Conservation (phyloP, 2,888 invertebrate genomes). For the Apamea monoglypha region DNA sequence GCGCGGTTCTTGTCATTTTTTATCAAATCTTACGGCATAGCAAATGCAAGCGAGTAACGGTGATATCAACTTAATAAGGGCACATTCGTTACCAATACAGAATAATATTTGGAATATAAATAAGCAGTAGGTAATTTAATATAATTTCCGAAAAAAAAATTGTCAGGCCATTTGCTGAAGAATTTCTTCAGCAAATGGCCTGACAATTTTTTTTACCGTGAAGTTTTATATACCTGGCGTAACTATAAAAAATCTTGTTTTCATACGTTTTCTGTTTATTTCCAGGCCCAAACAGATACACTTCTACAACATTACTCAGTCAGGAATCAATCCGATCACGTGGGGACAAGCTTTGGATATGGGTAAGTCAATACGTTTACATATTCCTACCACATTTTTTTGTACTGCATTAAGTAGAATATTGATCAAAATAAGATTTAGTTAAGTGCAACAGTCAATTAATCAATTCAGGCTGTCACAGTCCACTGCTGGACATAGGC, state of each 20-base stretch:
- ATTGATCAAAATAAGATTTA: background rate
- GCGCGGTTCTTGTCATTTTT: background rate
- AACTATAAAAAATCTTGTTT: background rate
- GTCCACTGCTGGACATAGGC: too few species aligned
- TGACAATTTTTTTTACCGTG: too few species aligned
- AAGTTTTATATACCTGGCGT: background rate
- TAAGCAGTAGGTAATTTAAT: background rate
- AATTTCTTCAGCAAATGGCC: too few species aligned
- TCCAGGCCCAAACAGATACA: conserved; percentile 87
- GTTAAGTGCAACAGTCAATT: background rate
- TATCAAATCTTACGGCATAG: too few species aligned
- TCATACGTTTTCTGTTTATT: conserved; percentile 47
- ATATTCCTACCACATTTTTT: background rate
- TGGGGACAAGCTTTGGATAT: conserved; percentile 96
- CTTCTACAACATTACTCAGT: conserved; percentile 95
- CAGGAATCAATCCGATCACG: conserved; percentile 94
- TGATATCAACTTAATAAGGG: background rate
- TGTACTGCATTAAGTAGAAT: background rate
- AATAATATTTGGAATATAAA: background rate
- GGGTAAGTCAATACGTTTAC: conserved; percentile 82
- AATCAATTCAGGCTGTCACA: too few species aligned
- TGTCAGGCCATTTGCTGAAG: too few species aligned
- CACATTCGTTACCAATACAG: background rate
- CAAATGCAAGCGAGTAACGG: background rate
- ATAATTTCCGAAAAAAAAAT: too few species aligned